A percentile compares a stretch with the other conserved stretches of the same genome.
Evolutionary conservation across 2,113 vertebrate genomes (phyloP).

Genomic region (Dicerorhinus sumatrensis): DNA sequence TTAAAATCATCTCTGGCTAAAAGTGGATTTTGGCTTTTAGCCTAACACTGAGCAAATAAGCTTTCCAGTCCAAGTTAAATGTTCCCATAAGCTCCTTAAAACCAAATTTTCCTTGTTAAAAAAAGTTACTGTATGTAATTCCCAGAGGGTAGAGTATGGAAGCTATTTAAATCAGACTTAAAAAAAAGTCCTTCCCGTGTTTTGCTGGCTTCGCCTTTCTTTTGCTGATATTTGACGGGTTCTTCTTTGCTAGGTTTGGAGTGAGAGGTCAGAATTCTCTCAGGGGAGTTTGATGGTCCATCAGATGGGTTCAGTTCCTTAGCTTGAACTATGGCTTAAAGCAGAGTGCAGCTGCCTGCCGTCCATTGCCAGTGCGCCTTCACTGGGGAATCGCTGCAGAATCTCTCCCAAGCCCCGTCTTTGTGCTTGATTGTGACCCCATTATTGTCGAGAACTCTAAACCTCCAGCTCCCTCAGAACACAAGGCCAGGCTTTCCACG

Average conservation of each 20-base stretch:
- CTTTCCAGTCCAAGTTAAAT: conserved; percentile 69
- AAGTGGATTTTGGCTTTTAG: conserved; percentile 78
- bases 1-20: conserved; percentile 75
- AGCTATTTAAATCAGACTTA: conserved; percentile 59
- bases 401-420: conserved; percentile 72
- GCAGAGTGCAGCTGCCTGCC: conserved; percentile 62
- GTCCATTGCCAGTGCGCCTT: conserved; percentile 13
- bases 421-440: conserved; percentile 69
- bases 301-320: background rate
- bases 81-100: conserved; percentile 72
- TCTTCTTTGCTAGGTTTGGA: background rate
- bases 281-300: background rate
- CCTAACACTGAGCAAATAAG: conserved; percentile 75
- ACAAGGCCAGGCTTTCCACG: conserved; percentile 53
- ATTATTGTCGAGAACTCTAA: conserved; percentile 45
- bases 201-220: background rate
- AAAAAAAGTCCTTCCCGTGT: background rate
- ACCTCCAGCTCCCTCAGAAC: conserved; percentile 62
- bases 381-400: background rate
- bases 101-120: conserved; percentile 74
- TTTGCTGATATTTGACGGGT: background rate
- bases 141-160: conserved; percentile 10
- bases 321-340: background rate
- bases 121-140: conserved; percentile 65
- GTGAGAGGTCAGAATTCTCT: background rate